Evolutionary conservation across 2,113 vertebrate genomes (phyloP).

Genomic region (Mastomys coucha): DNA sequence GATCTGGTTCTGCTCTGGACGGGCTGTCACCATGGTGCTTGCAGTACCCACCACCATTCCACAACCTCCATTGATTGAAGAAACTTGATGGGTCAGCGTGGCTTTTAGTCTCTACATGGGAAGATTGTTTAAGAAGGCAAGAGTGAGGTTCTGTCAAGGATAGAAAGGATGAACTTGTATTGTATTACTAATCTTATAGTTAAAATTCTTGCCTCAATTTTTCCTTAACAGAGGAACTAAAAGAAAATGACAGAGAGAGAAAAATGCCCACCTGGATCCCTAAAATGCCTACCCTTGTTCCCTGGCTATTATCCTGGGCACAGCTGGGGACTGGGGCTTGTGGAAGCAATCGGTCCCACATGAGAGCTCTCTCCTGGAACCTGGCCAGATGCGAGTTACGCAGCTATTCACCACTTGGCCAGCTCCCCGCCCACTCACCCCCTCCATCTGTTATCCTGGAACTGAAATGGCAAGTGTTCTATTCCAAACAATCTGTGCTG

Average conservation of each 20-base stretch:
- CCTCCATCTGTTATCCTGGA: conserved; percentile 83
- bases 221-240: conserved; percentile 66
- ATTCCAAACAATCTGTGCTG: conserved; percentile 77
- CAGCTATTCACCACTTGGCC: conserved; percentile 77
- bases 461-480: conserved; percentile 65
- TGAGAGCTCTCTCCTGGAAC: conserved; percentile 72
- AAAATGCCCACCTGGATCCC: conserved; percentile 69
- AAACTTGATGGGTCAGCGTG: conserved; percentile 92
- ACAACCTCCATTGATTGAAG: conserved; percentile 90
- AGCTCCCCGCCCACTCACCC: conserved; percentile 77
- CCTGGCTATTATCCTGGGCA: conserved; percentile 74
- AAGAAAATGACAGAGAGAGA: conserved; percentile 62
- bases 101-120: conserved; percentile 94
- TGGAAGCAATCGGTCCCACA: conserved; percentile 63
- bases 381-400: conserved; percentile 62
- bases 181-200: conserved; percentile 63
- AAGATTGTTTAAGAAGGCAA: conserved; percentile 9
- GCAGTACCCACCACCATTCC: conserved; percentile 89
- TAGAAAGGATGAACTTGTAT: conserved; percentile 15
- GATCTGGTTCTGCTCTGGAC: conserved; percentile 95
- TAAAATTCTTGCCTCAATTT: conserved; percentile 59
- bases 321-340: conserved; percentile 62
- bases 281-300: conserved; percentile 69
- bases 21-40: conserved; percentile 95
- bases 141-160: conserved; percentile 36